These are phyloP conservation scores for Hipparchia sbordonii DNA, from an alignment of 2,888 invertebrate species.

Conservation along the genomic window DNA sequence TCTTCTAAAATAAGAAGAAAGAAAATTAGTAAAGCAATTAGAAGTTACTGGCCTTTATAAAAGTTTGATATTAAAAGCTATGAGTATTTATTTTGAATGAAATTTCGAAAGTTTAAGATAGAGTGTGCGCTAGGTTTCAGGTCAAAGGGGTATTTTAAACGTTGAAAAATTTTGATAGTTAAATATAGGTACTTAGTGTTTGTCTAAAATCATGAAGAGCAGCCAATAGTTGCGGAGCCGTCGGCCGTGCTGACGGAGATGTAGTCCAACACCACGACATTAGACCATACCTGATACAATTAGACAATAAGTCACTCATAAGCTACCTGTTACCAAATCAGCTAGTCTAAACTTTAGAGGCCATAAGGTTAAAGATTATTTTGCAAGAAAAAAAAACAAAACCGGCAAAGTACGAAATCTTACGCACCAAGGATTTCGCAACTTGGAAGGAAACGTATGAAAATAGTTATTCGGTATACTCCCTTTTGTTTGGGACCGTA, in stretches of 20 bases:
- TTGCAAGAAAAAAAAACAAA: not conserved
- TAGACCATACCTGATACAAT: slow-evolving; percentile 83
- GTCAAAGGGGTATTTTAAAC: not conserved
- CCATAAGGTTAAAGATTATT: not conserved
- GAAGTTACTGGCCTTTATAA: slow-evolving; percentile 14
- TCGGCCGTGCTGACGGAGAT: slow-evolving; percentile 85
- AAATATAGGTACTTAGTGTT: slow-evolving; percentile 87
- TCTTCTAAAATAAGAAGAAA: slow-evolving; percentile 29
- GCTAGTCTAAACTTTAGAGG: not conserved
- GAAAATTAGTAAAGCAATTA: slow-evolving; percentile 21
- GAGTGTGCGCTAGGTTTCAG: slow-evolving; percentile 35
- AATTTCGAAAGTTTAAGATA: slow-evolving; percentile 41
- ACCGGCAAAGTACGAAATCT: too few species aligned
- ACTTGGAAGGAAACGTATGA: too few species aligned
- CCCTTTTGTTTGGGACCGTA: too few species aligned
- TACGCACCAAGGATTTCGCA: too few species aligned
- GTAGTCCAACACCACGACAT: slow-evolving; percentile 91
- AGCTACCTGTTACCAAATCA: not conserved
- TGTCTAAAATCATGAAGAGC: slow-evolving; percentile 89
- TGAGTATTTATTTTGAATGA: not conserved
- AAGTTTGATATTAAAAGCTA: not conserved
- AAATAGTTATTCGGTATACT: too few species aligned
- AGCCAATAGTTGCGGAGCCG: slow-evolving; percentile 86
- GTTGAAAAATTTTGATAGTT: slow-evolving; percentile 38
- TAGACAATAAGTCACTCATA: not conserved